These are phyloP conservation scores for Lipophrys pholis DNA, from an alignment of 2,113 vertebrate genomes.

Conservation along the genomic window DNA sequence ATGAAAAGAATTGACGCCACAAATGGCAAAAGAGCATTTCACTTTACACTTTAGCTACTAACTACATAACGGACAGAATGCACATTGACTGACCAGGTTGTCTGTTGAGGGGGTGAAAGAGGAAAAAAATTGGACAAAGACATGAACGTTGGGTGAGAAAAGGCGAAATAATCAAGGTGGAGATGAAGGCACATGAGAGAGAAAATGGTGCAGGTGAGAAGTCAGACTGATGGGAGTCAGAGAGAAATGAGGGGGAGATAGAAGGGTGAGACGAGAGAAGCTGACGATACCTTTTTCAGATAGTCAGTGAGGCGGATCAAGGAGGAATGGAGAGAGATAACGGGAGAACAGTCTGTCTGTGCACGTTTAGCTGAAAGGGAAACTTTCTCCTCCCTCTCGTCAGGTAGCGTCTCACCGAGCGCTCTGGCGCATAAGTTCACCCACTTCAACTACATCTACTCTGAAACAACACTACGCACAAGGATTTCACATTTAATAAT, in stretches of 20 bases:
- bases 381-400: conserved; percentile 19
- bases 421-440: conserved; percentile 44
- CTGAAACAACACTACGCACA: conserved; percentile 28
- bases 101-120: not conserved
- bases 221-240: conserved; percentile 35
- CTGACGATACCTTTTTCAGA: conserved; percentile 55
- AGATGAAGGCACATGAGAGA: conserved; percentile 10
- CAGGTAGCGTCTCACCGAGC: conserved; percentile 36
- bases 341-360: conserved; percentile 46
- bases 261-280: conserved; percentile 43
- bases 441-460: conserved; percentile 50
- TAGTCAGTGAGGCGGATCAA: conserved; percentile 40
- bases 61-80: not conserved
- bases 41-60: not conserved
- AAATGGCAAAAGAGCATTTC: not conserved
- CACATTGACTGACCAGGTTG: not conserved
- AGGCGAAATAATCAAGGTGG: conserved; percentile 3
- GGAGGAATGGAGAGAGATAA: conserved; percentile 60
- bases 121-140: not conserved
- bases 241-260: conserved; percentile 28
- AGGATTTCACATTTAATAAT: conserved; percentile 11
- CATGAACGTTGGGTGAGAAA: conserved; percentile 1
- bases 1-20: not conserved
- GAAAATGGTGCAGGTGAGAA: conserved; percentile 42
- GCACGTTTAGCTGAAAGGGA: conserved; percentile 58